phyloP scores from a whole-genome alignment of 2,797 vertebrate genomes.

The Eidolon dupreanum region DNA sequence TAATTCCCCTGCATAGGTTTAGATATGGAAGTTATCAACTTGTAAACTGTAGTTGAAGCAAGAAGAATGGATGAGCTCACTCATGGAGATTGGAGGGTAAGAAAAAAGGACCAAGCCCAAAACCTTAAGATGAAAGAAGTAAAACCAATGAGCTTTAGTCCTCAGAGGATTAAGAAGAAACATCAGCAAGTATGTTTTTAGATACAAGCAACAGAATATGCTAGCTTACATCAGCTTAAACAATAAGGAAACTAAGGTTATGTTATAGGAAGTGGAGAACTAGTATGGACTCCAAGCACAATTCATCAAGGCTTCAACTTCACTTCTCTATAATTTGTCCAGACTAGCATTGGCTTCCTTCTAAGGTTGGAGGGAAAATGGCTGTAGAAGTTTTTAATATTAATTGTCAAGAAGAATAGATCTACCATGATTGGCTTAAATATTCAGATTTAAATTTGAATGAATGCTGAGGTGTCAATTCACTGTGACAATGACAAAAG shows the following conservation, averaged over 20 bases:
- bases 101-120: slow-evolving; percentile 45
- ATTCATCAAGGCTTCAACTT: background rate
- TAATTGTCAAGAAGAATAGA: background rate
- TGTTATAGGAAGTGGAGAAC: background rate
- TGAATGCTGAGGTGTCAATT: background rate
- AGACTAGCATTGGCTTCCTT: slow-evolving; percentile 1
- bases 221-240: background rate
- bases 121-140: background rate
- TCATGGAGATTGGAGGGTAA: background rate
- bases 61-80: background rate
- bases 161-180: background rate
- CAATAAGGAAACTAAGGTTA: background rate
- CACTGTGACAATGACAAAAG: background rate
- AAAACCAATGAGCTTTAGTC: background rate
- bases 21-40: slow-evolving; percentile 24
- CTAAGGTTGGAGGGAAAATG: background rate
- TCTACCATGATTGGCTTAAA: background rate
- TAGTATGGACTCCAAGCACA: background rate
- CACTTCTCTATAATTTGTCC: slow-evolving; percentile 15
- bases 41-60: slow-evolving; percentile 13
- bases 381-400: slow-evolving; percentile 3
- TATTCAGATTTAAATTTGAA: slow-evolving; percentile 17
- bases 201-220: background rate
- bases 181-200: background rate
- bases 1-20: background rate